These are phyloP conservation scores for Araneus ventricosus DNA, from an alignment of 1,140 invertebrate species.

Conservation along the genomic window DNA sequence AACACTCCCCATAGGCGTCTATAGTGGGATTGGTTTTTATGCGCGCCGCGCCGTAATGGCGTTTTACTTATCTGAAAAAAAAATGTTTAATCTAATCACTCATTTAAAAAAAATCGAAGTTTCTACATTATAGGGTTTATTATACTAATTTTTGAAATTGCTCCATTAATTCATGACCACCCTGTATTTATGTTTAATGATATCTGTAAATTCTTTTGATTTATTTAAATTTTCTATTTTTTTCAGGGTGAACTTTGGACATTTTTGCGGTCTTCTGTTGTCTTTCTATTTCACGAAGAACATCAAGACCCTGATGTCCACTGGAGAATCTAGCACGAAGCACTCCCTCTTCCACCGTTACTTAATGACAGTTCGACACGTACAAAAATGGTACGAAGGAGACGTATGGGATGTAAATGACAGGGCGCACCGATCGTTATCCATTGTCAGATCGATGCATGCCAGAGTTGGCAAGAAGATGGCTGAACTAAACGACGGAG, in stretches of 20 bases:
- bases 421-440: conserved; percentile 80
- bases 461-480: conserved; percentile 76
- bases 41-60: too few relatives aligned
- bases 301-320: conserved; percentile 79
- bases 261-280: conserved; percentile 76
- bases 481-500: conserved; percentile 58
- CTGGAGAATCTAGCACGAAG: conserved; percentile 81
- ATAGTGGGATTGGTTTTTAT: too few relatives aligned
- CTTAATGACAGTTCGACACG: conserved; percentile 86
- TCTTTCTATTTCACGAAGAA: conserved; percentile 76
- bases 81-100: too few relatives aligned
- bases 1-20: too few relatives aligned
- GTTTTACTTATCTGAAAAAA: too few relatives aligned
- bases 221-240: conserved; percentile 5
- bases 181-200: not conserved
- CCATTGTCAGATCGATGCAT: conserved; percentile 81
- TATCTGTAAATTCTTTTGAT: not conserved
- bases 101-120: too few relatives aligned
- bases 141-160: too few relatives aligned
- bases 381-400: conserved; percentile 86
- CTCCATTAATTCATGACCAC: too few relatives aligned
- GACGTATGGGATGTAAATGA: conserved; percentile 82
- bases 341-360: conserved; percentile 87
- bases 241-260: conserved; percentile 73
- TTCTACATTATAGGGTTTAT: too few relatives aligned